phyloP scores from a whole-genome alignment of 2,797 vertebrate genomes.

The Siniperca undulata region DNA sequence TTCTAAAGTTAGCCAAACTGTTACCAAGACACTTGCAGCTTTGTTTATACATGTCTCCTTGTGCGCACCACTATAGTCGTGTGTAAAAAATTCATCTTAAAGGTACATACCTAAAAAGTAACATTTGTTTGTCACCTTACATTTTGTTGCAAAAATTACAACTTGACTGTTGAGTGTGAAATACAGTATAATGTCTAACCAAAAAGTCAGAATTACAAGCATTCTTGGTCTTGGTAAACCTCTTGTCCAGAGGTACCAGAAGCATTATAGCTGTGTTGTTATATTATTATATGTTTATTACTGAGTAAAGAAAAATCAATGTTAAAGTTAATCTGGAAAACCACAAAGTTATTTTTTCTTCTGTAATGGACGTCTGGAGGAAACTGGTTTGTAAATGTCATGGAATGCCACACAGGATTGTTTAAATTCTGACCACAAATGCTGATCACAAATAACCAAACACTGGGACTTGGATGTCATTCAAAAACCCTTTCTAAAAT shows the following conservation, averaged over 20 bases:
- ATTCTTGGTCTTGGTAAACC: conserved; percentile 11
- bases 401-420: conserved; percentile 46
- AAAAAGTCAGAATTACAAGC: conserved; percentile 9
- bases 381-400: conserved; percentile 50
- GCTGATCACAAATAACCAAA: conserved; percentile 71
- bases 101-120: background rate
- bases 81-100: background rate
- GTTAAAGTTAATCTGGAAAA: conserved; percentile 33
- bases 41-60: background rate
- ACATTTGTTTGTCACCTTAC: background rate
- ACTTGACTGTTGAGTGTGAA: background rate
- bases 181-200: background rate
- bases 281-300: conserved; percentile 34
- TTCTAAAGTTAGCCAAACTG: background rate
- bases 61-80: too few relatives aligned
- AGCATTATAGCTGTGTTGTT: conserved; percentile 21
- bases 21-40: background rate
- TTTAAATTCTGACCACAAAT: conserved; percentile 45
- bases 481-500: conserved; percentile 47
- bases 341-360: background rate
- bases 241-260: conserved; percentile 3
- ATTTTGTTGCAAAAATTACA: background rate
- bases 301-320: conserved; percentile 28
- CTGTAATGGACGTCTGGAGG: conserved; percentile 52
- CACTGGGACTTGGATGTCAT: conserved; percentile 49